A percentile compares a stretch with the other conserved stretches of the same genome.
Conservation (phyloP, 1,140 invertebrate species). For the Drosophila ironensis region DNA sequence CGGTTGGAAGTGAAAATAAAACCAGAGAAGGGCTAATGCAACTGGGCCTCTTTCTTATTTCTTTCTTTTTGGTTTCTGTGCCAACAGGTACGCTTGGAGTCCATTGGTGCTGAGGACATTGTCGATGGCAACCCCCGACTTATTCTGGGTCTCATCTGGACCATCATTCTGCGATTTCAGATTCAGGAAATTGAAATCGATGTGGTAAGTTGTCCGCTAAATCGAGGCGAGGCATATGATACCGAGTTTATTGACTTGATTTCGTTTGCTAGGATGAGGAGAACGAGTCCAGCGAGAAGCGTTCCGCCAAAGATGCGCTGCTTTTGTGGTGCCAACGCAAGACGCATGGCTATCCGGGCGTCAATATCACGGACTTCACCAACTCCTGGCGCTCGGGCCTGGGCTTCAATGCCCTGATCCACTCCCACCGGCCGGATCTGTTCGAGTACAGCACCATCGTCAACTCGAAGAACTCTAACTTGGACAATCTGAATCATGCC, state of each 20-base stretch:
- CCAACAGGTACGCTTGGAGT: constrained; percentile 84
- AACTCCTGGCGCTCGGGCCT: constrained; percentile 97
- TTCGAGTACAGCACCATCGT: constrained; percentile 92
- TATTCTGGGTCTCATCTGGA: constrained; percentile 99
- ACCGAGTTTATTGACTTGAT: too few relatives aligned
- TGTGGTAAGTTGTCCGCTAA: constrained; percentile 92
- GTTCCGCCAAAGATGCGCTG: constrained; percentile 99
- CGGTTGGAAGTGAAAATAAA: constrained; percentile 11
- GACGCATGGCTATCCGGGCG: constrained; percentile 94
- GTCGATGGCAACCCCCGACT: constrained; percentile 98
- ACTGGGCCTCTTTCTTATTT: constrained; percentile 4
- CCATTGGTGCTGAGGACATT: constrained; percentile 99
- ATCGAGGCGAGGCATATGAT: too few relatives aligned
- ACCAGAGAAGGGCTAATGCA: constrained; percentile 42
- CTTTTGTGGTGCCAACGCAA: constrained; percentile 99
- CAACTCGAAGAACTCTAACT: constrained; percentile 86
- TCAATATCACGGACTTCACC: constrained; percentile 92
- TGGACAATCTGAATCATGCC: constrained; percentile 97
- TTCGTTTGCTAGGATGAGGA: constrained; percentile 91
- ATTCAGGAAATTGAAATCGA: constrained; percentile 99
- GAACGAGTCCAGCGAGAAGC: constrained; percentile 98
- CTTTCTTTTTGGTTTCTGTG: background rate
- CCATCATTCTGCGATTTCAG: constrained; percentile 97
- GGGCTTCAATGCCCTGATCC: constrained; percentile 98
- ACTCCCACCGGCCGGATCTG: constrained; percentile 96